Conservation (phyloP, 2,113 vertebrate species). For the Stegastes partitus region DNA sequence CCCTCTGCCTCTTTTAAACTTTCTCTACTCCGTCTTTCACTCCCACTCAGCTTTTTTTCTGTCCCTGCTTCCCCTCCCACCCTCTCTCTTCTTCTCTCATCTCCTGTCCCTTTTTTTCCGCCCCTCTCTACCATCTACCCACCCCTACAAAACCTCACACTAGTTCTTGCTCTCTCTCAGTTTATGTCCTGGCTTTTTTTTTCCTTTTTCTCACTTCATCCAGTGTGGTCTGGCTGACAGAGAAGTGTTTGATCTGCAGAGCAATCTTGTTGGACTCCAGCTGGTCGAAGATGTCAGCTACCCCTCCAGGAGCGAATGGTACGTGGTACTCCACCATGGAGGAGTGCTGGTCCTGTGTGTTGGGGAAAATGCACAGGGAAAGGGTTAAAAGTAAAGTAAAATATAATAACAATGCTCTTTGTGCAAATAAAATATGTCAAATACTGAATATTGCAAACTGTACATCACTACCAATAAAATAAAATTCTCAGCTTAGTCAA, state of each 20-base stretch:
- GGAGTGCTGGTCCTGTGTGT: conserved; percentile 91
- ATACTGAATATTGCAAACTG: neutral
- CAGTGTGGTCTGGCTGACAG: conserved; percentile 95
- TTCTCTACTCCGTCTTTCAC: conserved; percentile 67
- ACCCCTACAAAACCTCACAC: conserved; percentile 46
- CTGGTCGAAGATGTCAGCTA: conserved; percentile 94
- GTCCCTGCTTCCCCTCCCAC: conserved; percentile 45
- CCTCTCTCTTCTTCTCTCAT: conserved; percentile 41
- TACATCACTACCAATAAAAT: neutral
- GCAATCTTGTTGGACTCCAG: conserved; percentile 91
- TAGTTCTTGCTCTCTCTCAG: conserved; percentile 13
- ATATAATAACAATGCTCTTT: neutral
- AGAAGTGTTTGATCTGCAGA: conserved; percentile 95
- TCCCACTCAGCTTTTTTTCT: conserved; percentile 67
- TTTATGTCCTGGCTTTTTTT: conserved; percentile 31
- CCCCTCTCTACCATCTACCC: conserved; percentile 24
- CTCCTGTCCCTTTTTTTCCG: conserved; percentile 43
- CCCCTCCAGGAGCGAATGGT: conserved; percentile 91
- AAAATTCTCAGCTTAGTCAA: neutral
- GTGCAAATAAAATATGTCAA: neutral
- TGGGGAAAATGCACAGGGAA: conserved; percentile 36
- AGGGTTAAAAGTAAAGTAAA: conserved; percentile 25
- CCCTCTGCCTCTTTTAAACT: conserved; percentile 70
- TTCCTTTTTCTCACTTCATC: conserved; percentile 93
- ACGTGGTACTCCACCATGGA: conserved; percentile 93